These are phyloP conservation scores for Lithophane ornitopus DNA, from an alignment of 2,888 invertebrate species.

Conservation along the genomic window DNA sequence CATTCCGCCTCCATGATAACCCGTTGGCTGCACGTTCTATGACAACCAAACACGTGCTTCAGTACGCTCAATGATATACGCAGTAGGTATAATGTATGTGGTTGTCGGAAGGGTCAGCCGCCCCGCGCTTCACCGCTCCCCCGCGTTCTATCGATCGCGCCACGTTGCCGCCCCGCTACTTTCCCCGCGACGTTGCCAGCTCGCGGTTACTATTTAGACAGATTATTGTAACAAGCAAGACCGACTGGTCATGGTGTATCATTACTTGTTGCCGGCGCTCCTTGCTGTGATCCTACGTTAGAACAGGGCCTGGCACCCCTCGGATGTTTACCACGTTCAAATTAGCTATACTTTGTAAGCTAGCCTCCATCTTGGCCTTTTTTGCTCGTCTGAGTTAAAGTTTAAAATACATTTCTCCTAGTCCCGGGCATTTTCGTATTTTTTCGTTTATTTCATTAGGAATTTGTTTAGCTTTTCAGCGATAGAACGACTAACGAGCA, in stretches of 20 bases:
- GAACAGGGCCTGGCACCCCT: constrained; percentile 28
- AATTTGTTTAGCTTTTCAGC: constrained; percentile 35
- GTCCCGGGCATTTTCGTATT: constrained; percentile 15
- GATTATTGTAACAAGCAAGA: constrained; percentile 71
- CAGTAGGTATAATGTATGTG: constrained; percentile 61
- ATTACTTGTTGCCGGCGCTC: constrained; percentile 76
- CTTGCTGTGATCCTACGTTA: constrained; percentile 46
- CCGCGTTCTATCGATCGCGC: constrained; percentile 77
- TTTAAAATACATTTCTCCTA: constrained; percentile 27
- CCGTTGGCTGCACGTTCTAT: constrained; percentile 60
- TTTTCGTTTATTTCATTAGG: constrained; percentile 19
- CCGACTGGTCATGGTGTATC: constrained; percentile 68
- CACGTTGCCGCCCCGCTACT: constrained; percentile 81
- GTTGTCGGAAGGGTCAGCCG: constrained; percentile 78
- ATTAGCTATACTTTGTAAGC: constrained; percentile 31
- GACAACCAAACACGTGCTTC: constrained; percentile 67
- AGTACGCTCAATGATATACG: constrained; percentile 59
- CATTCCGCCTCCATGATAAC: constrained; percentile 55
- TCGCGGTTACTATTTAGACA: constrained; percentile 77
- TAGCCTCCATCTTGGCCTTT: constrained; percentile 30
- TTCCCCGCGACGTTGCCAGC: constrained; percentile 85
- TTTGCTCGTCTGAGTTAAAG: constrained; percentile 16
- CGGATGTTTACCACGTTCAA: constrained; percentile 38
- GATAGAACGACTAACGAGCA: constrained; percentile 28
- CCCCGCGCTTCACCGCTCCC: constrained; percentile 64